Evolutionary conservation across 2,113 vertebrate genomes (phyloP), one percentile per base, ranked within the genome.

Genomic region (Sinocyclocheilus rhinocerous): DNA sequence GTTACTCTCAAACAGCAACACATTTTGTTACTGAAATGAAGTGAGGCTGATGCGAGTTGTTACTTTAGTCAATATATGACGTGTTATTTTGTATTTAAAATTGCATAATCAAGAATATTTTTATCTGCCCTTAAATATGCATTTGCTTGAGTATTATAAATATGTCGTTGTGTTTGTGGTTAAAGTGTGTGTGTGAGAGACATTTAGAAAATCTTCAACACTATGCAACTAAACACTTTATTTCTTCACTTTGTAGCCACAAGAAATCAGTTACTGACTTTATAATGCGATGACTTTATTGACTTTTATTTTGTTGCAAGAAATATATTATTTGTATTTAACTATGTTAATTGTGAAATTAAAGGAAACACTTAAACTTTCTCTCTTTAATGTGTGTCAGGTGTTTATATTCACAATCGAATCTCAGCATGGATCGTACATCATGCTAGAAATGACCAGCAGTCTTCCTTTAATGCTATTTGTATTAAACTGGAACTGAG

Each of bases 181-280:
- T 45, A 12, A 0, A 22, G 80, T 85, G 48, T 24, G 57, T 24
- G 57, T 9, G 57, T 22, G 59, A n/a, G 59, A 10, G 20, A 0
- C 2, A 33, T 33, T 33, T 33, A 33, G 29, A 33, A 33, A 33
- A 91, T 92, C 91, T 89, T 82, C 89, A 93, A 90, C 91, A 88
- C 94, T 95, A 95, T 94, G 94, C 94, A 95, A 94, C 89, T 89
- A 4, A 82, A 90, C 88, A 87, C 83, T 89, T 77, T 76, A 36
- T 45, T 87, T 83, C 55, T 72, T 70, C 36, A 42, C 42, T 45
- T 45, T 45, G 42, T 45, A 45, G 42, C 9, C 42, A 10, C 42
- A 45, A 11, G 9, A 10, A 45, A 45, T 22, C 24, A 83, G 69
- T 91, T 90, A 79, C 85, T 91, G 87, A 88, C 84, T 90, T 90